Percentiles rank a stretch among this genome's conserved stretches.
Evolutionary conservation across 1,140 invertebrate genomes (phyloP).

Genomic region (Drosophila neocordata): DNA sequence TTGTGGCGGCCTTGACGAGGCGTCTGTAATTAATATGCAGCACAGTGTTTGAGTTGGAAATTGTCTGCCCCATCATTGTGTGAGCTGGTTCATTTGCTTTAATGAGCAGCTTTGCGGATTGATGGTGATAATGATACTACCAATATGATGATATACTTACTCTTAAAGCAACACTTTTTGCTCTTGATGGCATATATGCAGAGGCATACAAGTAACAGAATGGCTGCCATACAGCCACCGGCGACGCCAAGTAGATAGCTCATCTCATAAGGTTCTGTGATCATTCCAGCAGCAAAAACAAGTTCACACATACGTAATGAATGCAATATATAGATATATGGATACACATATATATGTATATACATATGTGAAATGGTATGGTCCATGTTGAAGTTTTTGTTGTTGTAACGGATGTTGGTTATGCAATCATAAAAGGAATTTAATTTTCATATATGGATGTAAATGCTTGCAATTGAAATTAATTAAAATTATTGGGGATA

Average conservation of each 20-base stretch:
- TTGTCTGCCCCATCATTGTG: slow-evolving; percentile 29
- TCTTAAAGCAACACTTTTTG: slow-evolving; percentile 87
- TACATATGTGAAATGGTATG: slow-evolving; percentile 14
- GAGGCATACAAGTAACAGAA: slow-evolving; percentile 85
- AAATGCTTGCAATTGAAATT: slow-evolving; percentile 45
- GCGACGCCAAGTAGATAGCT: slow-evolving; percentile 86
- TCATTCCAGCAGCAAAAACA: slow-evolving; percentile 42
- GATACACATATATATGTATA: slow-evolving; percentile 14
- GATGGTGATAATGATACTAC: not conserved
- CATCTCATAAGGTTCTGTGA: slow-evolving; percentile 87
- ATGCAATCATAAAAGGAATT: slow-evolving; percentile 62
- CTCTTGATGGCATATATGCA: slow-evolving; percentile 85
- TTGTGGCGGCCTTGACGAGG: slow-evolving; percentile 68
- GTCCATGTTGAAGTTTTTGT: slow-evolving; percentile 33
- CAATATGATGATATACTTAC: slow-evolving; percentile 83
- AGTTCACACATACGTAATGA: slow-evolving; percentile 16
- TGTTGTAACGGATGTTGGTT: slow-evolving; percentile 39
- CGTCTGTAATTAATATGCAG: slow-evolving; percentile 62
- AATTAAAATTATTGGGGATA: slow-evolving; percentile 57
- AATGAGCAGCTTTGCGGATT: not conserved
- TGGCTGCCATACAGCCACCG: slow-evolving; percentile 84
- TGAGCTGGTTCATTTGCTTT: not conserved
- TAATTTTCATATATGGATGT: slow-evolving; percentile 49
- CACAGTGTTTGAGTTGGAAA: slow-evolving; percentile 35
- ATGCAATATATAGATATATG: not conserved